These are phyloP conservation scores for Falco naumanni DNA, from an alignment of 2,797 vertebrate genomes.

Conservation along the genomic window DNA sequence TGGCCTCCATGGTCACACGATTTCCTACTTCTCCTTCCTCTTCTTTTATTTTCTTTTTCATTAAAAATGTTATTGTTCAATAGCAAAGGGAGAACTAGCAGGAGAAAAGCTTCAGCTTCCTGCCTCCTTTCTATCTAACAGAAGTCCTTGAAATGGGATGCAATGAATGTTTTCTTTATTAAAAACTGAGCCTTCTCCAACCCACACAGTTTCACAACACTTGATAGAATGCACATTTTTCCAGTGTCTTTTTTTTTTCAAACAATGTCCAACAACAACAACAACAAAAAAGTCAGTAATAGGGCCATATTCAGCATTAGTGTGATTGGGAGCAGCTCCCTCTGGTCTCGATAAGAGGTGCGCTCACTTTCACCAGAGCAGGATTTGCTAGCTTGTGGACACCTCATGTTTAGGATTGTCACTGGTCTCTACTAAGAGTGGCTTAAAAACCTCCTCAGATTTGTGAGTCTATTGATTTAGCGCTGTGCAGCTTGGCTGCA, in stretches of 20 bases:
- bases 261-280: conserved; percentile 4
- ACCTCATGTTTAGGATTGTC: not conserved
- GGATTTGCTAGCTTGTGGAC: not conserved
- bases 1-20: not conserved
- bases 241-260: not conserved
- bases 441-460: not conserved
- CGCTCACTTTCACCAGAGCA: not conserved
- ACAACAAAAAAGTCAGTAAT: not conserved
- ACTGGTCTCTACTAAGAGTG: not conserved
- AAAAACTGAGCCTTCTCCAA: conserved; percentile 50
- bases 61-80: not conserved
- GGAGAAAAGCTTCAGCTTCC: not conserved
- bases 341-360: not conserved
- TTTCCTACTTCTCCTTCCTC: not conserved
- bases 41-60: not conserved
- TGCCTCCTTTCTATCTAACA: conserved; percentile 11
- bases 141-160: conserved; percentile 57
- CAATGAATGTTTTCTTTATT: conserved; percentile 57
- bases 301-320: not conserved
- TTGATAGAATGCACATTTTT: conserved; percentile 66
- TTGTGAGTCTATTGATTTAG: not conserved
- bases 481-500: not conserved
- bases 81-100: not conserved
- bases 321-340: not conserved
- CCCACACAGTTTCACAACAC: conserved; percentile 61